Evolutionary conservation across 2,113 vertebrate species (phyloP).

Genomic region (Amazona guildingii): DNA sequence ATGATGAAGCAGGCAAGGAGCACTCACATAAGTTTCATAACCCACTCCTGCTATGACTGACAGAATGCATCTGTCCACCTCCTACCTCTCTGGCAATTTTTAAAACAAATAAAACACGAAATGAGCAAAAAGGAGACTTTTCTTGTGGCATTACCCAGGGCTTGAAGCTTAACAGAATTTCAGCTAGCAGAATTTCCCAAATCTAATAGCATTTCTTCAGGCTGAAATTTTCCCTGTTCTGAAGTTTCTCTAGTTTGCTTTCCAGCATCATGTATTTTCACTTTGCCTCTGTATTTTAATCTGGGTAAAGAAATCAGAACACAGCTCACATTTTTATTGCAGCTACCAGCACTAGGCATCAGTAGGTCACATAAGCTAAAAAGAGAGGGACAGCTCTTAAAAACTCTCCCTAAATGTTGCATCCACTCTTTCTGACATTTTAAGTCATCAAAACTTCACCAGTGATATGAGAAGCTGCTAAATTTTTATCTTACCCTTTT

Average conservation of each 20-base stretch:
- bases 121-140: not conserved
- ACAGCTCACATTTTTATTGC: not conserved
- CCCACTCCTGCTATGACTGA: not conserved
- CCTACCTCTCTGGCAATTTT: constrained; percentile 1
- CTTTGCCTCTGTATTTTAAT: not conserved
- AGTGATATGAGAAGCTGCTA: not conserved
- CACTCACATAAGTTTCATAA: not conserved
- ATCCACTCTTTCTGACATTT: not conserved
- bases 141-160: not conserved
- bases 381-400: not conserved
- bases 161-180: not conserved
- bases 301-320: not conserved
- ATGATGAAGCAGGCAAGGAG: constrained; percentile 14
- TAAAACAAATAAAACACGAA: constrained; percentile 25
- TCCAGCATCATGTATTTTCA: not conserved
- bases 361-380: not conserved
- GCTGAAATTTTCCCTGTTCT: not conserved
- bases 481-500: not conserved
- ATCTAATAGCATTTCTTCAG: not conserved
- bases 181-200: not conserved
- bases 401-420: not conserved
- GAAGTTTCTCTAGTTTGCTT: not conserved
- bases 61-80: constrained; percentile 23
- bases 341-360: not conserved
- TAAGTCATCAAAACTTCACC: constrained; percentile 5